Evolutionary conservation across 2,797 vertebrate species (phyloP).

Genomic region (Coregonus sp.): DNA sequence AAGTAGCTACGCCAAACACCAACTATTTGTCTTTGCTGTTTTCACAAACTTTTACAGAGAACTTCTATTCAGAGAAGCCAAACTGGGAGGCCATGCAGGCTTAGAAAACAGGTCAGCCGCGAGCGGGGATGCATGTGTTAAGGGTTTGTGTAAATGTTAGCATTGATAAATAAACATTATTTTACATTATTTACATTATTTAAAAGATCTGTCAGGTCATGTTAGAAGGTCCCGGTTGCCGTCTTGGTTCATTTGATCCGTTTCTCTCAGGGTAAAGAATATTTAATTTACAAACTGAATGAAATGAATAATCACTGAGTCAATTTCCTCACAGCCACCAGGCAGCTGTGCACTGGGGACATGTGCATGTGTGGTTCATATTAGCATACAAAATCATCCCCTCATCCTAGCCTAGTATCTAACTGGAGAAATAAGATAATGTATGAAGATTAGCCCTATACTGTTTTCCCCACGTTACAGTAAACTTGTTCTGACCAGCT

Average conservation of each 20-base stretch:
- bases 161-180: slow-evolving; percentile 84
- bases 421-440: slow-evolving; percentile 49
- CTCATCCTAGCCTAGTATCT: slow-evolving; percentile 2
- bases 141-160: slow-evolving; percentile 74
- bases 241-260: slow-evolving; percentile 78
- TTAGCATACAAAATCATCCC: slow-evolving; percentile 66
- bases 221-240: slow-evolving; percentile 70
- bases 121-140: slow-evolving; percentile 51
- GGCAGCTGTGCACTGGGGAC: slow-evolving; percentile 46
- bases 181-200: slow-evolving; percentile 76
- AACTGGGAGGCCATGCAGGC: slow-evolving; percentile 35
- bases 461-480: slow-evolving; percentile 15
- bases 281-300: slow-evolving; percentile 79
- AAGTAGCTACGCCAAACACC: background rate
- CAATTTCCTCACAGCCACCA: slow-evolving; percentile 68
- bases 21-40: background rate
- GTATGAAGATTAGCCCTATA: slow-evolving; percentile 19
- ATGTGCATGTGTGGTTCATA: slow-evolving; percentile 44
- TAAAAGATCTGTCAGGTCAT: slow-evolving; percentile 82
- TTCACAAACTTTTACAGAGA: slow-evolving; percentile 57
- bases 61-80: slow-evolving; percentile 42
- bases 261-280: slow-evolving; percentile 80
- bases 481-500: background rate
- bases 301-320: slow-evolving; percentile 75
- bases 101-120: slow-evolving; percentile 56